A percentile compares a stretch with the other conserved stretches of the same genome.
Conservation (phyloP, 2,113 vertebrate species). For the Pituophis catenifer region DNA sequence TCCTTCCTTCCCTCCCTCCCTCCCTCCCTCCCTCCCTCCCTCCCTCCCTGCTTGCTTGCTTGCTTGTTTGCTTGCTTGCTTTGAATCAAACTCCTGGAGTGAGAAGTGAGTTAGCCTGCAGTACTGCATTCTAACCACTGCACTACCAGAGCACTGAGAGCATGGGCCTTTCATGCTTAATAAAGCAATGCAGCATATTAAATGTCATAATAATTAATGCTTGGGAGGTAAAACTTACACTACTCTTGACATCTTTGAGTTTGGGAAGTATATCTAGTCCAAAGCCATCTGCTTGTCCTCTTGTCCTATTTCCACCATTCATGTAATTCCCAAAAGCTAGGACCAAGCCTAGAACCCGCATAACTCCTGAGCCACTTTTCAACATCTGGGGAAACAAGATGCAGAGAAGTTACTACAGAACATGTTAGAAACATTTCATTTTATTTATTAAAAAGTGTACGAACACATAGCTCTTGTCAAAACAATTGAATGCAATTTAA, state of each 20-base stretch:
- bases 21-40: no score
- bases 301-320: constrained; percentile 94
- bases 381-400: constrained; percentile 71
- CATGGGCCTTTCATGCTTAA: not conserved
- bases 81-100: no score
- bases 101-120: no score
- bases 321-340: constrained; percentile 98
- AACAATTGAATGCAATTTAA: not conserved
- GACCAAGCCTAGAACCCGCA: constrained; percentile 84
- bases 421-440: not conserved
- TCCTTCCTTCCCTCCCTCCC: no score
- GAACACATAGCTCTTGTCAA: not conserved
- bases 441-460: no score
- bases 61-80: no score
- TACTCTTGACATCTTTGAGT: constrained; percentile 97
- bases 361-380: constrained; percentile 81
- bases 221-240: constrained; percentile 76
- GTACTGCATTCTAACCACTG: no score
- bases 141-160: not conserved
- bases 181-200: not conserved
- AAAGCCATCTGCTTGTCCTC: constrained; percentile 96
- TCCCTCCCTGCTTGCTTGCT: no score
- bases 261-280: constrained; percentile 94
- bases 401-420: constrained; percentile 1
- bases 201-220: not conserved